A percentile compares a stretch with the other conserved stretches of the same genome.
Conservation (phyloP, 2,888 invertebrate species). For the Dryocosmus kuriphilus region DNA sequence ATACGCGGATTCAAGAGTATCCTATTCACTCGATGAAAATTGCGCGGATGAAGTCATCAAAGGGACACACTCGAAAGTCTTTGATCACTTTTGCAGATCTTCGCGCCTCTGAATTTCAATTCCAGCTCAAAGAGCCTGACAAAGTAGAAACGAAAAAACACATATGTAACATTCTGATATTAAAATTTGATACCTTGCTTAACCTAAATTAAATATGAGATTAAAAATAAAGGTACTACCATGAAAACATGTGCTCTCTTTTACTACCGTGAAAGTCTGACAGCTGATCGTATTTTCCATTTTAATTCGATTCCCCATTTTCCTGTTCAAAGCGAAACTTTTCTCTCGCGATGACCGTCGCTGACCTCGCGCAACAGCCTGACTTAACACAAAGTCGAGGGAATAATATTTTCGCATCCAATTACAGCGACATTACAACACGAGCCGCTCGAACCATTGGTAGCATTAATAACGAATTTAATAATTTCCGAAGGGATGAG, state of each 20-base stretch:
- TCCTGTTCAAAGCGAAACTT: slow-evolving; percentile 14
- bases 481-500: slow-evolving; percentile 64
- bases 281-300: background rate
- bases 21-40: background rate
- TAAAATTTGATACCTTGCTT: background rate
- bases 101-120: background rate
- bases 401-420: slow-evolving; percentile 64
- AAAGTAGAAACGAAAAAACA: background rate
- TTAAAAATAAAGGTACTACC: too few species aligned
- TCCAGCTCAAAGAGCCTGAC: background rate
- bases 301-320: slow-evolving; percentile 2
- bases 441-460: slow-evolving; percentile 53
- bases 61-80: background rate
- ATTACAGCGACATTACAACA: slow-evolving; percentile 63
- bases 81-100: slow-evolving; percentile 12
- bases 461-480: slow-evolving; percentile 71
- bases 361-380: slow-evolving; percentile 38
- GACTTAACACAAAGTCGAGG: slow-evolving; percentile 51
- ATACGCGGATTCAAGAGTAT: background rate
- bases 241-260: background rate
- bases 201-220: too few species aligned
- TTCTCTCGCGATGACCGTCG: slow-evolving; percentile 1
- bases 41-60: slow-evolving; percentile 15
- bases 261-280: background rate
- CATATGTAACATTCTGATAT: background rate